These are phyloP conservation scores for Eugnorisma glareosa DNA, from an alignment of 2,888 invertebrate genomes.

Conservation along the genomic window DNA sequence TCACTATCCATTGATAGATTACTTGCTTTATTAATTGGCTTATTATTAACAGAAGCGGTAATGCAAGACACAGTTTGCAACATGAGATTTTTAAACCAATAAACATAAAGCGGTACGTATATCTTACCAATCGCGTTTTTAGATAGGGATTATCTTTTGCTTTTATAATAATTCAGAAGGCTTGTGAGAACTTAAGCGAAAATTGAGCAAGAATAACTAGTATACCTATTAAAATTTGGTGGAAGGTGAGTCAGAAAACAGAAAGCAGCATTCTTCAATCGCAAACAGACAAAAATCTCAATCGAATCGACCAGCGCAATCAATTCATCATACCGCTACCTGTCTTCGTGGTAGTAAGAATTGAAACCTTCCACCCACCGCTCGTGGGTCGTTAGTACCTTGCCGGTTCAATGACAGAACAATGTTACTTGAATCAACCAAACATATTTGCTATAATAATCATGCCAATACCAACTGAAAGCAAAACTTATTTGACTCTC, in stretches of 20 bases:
- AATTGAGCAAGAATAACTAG: neutral
- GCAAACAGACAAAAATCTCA: neutral
- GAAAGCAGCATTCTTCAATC: neutral
- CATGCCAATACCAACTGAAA: conserved; percentile 33
- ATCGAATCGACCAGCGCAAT: neutral
- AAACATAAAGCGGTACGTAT: neutral
- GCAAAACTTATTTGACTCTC: conserved; percentile 32
- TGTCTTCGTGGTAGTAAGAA: neutral
- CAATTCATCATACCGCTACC: no score
- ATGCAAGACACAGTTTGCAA: conserved; percentile 11
- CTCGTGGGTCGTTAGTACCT: neutral
- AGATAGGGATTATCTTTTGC: neutral
- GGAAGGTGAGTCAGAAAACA: neutral
- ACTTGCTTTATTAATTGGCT: conserved; percentile 34
- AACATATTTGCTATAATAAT: conserved; percentile 24
- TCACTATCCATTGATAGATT: conserved; percentile 53
- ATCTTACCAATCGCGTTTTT: neutral
- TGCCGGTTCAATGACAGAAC: neutral
- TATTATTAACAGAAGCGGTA: conserved; percentile 13
- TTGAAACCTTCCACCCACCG: neutral
- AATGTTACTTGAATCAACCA: conserved; percentile 57
- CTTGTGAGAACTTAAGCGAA: neutral
- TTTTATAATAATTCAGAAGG: neutral
- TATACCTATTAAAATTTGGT: neutral
- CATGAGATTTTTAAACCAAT: neutral